A percentile compares a stretch with the other conserved stretches of the same genome.
Conservation (phyloP, 2,888 invertebrate species). For the Lasioglossum vierecki region DNA sequence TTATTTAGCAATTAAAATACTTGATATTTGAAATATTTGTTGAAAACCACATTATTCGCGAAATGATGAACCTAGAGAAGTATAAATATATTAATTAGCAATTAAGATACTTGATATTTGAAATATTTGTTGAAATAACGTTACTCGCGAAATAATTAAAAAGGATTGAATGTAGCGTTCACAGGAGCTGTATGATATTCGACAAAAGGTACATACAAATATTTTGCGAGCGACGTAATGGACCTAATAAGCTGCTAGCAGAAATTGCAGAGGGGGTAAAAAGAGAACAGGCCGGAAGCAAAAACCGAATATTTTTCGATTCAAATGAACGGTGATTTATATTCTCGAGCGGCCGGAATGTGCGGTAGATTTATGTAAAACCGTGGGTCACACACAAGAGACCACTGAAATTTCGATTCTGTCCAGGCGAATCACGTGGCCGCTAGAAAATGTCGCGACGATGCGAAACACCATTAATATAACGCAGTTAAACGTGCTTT, state of each 20-base stretch:
- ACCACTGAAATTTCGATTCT: neutral
- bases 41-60: no score
- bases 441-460: conserved; percentile 4
- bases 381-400: neutral
- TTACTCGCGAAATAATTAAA: neutral
- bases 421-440: conserved; percentile 13
- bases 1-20: no score
- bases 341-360: neutral
- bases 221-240: neutral
- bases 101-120: no score
- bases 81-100: no score
- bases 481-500: conserved; percentile 35
- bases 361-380: conserved; percentile 20
- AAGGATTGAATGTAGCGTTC: neutral
- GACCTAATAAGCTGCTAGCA: neutral
- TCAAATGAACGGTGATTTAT: conserved; percentile 3
- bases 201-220: neutral
- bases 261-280: neutral
- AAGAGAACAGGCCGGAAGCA: neutral
- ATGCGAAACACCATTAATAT: conserved; percentile 32
- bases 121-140: no score
- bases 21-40: no score
- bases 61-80: neutral
- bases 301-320: neutral
- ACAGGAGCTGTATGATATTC: neutral